Evolutionary conservation across 2,797 vertebrate genomes (phyloP).

Genomic region (Setipinna tenuifilis): DNA sequence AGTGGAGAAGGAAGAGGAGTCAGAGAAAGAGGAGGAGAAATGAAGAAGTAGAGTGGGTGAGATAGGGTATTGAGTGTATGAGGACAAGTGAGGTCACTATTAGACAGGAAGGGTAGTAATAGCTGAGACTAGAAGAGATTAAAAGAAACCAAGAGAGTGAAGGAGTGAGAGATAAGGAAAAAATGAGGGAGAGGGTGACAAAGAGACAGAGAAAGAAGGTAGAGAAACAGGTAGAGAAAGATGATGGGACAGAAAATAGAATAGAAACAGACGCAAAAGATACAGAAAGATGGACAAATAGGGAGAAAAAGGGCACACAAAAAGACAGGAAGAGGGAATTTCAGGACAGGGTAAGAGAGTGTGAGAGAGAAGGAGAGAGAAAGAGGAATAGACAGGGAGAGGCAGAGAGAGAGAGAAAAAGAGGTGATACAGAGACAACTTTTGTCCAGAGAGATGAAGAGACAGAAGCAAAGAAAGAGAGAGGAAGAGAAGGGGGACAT

Average conservation of each 20-base stretch:
- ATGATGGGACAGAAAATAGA: conserved; percentile 3
- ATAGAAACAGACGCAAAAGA: neutral
- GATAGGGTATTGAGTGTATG: neutral
- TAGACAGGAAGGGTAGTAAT: no score
- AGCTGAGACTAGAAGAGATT: no score
- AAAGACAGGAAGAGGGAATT: neutral
- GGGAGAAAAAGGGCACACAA: no score
- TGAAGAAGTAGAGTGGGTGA: neutral
- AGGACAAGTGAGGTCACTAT: no score
- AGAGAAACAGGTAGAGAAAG: conserved; percentile 26
- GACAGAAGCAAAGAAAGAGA: neutral
- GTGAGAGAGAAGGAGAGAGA: neutral
- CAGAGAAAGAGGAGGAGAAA: neutral
- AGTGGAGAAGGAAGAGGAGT: neutral
- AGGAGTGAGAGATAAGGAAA: no score
- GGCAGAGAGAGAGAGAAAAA: neutral
- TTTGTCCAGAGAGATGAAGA: neutral
- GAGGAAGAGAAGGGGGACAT: no score
- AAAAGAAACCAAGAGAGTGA: no score
- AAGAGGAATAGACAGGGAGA: neutral
- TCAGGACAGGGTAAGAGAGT: neutral
- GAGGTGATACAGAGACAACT: no score
- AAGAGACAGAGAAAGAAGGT: neutral
- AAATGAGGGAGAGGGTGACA: conserved; percentile 2
- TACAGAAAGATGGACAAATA: neutral